Percentiles rank a stretch among this genome's conserved stretches.
Conservation (phyloP, 2,888 invertebrate species). For the Muscina levida region DNA sequence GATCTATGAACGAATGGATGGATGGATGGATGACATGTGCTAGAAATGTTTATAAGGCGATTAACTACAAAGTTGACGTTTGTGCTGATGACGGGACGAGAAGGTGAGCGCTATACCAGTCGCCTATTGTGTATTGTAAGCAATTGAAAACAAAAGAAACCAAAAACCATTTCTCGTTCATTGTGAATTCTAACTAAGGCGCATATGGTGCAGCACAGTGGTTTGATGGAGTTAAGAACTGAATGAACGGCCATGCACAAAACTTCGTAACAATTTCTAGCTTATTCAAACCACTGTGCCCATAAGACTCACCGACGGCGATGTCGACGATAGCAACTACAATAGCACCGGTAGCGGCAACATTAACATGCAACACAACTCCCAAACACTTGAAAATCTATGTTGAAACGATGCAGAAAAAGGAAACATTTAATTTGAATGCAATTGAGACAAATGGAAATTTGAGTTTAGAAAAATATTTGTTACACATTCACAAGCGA, state of each 20-base stretch:
- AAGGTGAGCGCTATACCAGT: no score
- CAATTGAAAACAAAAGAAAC: background rate
- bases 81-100: background rate
- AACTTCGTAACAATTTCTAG: no score
- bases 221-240: no score
- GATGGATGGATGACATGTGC: constrained; percentile 46
- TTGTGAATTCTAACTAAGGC: no score
- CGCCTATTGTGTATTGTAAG: no score
- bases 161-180: background rate
- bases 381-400: constrained; percentile 9
- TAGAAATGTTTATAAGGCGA: constrained; percentile 52
- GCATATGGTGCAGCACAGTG: no score
- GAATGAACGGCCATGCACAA: no score
- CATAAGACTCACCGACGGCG: no score
- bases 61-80: constrained; percentile 20
- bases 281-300: no score
- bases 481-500: constrained; percentile 17
- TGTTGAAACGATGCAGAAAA: background rate
- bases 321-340: no score
- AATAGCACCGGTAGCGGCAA: no score
- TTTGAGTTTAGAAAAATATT: constrained; percentile 1
- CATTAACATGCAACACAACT: background rate
- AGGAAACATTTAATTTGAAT: background rate
- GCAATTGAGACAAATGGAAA: constrained; percentile 2
- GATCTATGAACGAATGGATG: no score